Evolutionary conservation across 2,888 invertebrate genomes (phyloP).

Genomic region (Lathronympha strigana): DNA sequence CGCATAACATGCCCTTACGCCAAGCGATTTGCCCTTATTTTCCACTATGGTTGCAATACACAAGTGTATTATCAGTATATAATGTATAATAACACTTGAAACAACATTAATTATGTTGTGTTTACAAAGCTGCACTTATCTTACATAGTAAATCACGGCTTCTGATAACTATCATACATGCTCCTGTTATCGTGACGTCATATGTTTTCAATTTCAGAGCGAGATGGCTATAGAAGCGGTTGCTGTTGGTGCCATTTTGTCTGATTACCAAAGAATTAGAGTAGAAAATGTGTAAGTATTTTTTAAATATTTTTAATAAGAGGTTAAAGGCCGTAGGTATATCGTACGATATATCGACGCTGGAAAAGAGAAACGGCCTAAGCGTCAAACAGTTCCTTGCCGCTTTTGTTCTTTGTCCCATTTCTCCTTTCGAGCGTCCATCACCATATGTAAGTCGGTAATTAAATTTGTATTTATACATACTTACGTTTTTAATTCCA

Average conservation of each 20-base stretch:
- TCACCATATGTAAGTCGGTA: too few species aligned
- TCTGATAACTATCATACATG: constrained; percentile 19
- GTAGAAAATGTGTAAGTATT: constrained; percentile 97
- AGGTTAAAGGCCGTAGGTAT: too few species aligned
- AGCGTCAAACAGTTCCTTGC: too few species aligned
- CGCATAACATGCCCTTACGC: too few species aligned
- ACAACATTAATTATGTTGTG: not conserved
- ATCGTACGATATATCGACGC: too few species aligned
- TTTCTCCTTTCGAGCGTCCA: too few species aligned
- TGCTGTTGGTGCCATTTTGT: constrained; percentile 98
- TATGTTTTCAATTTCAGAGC: constrained; percentile 77
- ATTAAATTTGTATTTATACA: too few species aligned
- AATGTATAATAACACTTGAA: constrained; percentile 29
- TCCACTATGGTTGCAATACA: not conserved
- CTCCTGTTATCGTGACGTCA: constrained; percentile 26
- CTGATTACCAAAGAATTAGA: constrained; percentile 98
- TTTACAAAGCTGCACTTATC: constrained; percentile 28
- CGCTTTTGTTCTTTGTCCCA: too few species aligned
- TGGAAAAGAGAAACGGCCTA: too few species aligned
- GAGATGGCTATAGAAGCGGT: constrained; percentile 94
- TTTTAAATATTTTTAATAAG: constrained; percentile 1
- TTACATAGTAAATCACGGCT: constrained; percentile 20
- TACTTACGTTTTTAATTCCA: too few species aligned
- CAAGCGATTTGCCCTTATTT: too few species aligned
- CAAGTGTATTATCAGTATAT: constrained; percentile 41